Conservation (phyloP, 1,140 invertebrate genomes). For the Tetragnatha versicolor region DNA sequence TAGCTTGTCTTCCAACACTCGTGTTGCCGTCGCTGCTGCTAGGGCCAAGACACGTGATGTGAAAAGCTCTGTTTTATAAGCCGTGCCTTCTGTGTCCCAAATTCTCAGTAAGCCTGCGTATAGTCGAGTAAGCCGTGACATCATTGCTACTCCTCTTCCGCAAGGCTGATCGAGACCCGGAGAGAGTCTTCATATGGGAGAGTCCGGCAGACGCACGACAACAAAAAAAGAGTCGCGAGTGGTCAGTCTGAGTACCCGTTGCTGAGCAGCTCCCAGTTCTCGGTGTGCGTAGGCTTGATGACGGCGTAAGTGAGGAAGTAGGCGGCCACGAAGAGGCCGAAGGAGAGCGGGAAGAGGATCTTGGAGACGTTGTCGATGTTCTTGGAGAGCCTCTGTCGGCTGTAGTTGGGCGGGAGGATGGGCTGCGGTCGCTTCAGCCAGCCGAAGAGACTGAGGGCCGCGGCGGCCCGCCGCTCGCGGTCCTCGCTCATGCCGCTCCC, state of each 20-base stretch:
- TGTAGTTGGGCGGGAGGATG: conserved; percentile 66
- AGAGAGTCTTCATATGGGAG: not conserved
- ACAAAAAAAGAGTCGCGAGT: not conserved
- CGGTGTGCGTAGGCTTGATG: conserved; percentile 54
- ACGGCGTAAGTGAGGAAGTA: conserved; percentile 85
- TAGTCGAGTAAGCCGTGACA: not conserved
- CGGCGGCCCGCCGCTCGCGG: not conserved
- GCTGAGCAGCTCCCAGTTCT: conserved; percentile 57
- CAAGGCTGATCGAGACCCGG: not conserved
- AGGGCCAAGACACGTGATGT: too few species aligned
- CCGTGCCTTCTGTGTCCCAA: too few species aligned
- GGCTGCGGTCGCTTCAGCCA: conserved; percentile 57
- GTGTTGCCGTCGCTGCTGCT: too few species aligned
- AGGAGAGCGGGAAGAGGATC: conserved; percentile 89
- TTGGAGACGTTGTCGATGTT: conserved; percentile 92
- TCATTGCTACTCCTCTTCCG: not conserved
- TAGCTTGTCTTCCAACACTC: too few species aligned
- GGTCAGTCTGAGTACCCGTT: conserved; percentile 41
- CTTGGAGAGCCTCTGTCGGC: conserved; percentile 77
- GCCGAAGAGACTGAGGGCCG: conserved; percentile 51
- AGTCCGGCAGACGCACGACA: not conserved
- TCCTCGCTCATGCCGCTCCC: not conserved
- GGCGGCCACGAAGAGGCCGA: conserved; percentile 89
- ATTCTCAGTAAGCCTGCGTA: not conserved
- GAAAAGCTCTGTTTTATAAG: not conserved